These are phyloP conservation scores for Crepidodera aurea DNA, from an alignment of 2,888 invertebrate species.

Conservation along the genomic window DNA sequence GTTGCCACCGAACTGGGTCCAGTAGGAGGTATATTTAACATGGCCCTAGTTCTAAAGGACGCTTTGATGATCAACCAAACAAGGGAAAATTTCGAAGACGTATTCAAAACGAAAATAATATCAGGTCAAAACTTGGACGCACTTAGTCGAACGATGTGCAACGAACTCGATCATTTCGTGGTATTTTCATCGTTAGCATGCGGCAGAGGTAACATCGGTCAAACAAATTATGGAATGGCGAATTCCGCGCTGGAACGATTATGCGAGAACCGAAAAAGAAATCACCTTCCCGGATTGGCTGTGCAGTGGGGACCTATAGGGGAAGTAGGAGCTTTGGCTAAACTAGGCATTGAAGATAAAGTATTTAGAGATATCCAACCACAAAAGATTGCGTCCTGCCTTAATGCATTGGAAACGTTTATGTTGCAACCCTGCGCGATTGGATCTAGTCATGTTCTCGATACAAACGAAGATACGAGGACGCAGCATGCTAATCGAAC, in stretches of 20 bases:
- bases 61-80: slow-evolving; percentile 66
- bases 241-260: slow-evolving; percentile 50
- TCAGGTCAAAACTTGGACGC: slow-evolving; percentile 67
- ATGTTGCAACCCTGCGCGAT: slow-evolving; percentile 41
- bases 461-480: slow-evolving; percentile 15
- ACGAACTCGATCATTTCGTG: slow-evolving; percentile 51
- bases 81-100: slow-evolving; percentile 63
- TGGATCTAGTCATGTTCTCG: slow-evolving; percentile 39
- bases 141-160: slow-evolving; percentile 63
- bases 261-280: slow-evolving; percentile 43
- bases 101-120: slow-evolving; percentile 67
- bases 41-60: slow-evolving; percentile 65
- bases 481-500: slow-evolving; percentile 23
- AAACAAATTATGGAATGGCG: slow-evolving; percentile 49
- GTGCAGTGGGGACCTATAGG: slow-evolving; percentile 50
- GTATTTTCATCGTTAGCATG: slow-evolving; percentile 47
- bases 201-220: slow-evolving; percentile 48
- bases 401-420: slow-evolving; percentile 40
- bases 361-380: slow-evolving; percentile 34
- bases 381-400: slow-evolving; percentile 42
- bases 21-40: slow-evolving; percentile 64
- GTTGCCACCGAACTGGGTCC: slow-evolving; percentile 62
- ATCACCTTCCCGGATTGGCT: slow-evolving; percentile 46
- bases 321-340: slow-evolving; percentile 43
- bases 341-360: slow-evolving; percentile 29